These are phyloP conservation scores for Lanistes nyassanus DNA, from an alignment of 1,140 invertebrate genomes.

Conservation along the genomic window DNA sequence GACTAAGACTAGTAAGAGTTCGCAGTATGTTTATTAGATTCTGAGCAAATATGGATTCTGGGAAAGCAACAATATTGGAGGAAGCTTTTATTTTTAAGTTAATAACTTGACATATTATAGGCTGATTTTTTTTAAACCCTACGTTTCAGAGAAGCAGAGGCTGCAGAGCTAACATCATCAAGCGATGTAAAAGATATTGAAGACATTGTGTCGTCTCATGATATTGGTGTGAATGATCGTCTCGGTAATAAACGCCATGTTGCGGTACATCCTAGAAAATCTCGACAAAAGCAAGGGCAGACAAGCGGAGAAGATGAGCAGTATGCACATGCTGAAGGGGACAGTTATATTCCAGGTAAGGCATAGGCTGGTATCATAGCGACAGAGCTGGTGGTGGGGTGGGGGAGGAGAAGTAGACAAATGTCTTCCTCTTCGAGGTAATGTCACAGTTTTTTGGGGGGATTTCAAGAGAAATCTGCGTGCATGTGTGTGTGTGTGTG, in stretches of 20 bases:
- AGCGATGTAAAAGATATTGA: background rate
- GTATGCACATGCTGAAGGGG: conserved; percentile 35
- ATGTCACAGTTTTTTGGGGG: conserved; percentile 5
- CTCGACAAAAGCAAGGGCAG: conserved; percentile 20
- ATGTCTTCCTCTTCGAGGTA: conserved; percentile 1
- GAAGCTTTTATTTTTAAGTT: too few species aligned
- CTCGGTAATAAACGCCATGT: conserved; percentile 35
- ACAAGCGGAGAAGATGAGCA: conserved; percentile 5
- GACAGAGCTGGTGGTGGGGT: background rate
- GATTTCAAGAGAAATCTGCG: background rate
- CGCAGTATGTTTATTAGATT: too few species aligned
- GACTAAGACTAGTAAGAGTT: too few species aligned
- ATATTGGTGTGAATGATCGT: conserved; percentile 36
- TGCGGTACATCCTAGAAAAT: conserved; percentile 36
- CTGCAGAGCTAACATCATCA: background rate
- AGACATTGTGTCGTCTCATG: conserved; percentile 32
- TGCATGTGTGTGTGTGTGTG: conserved; percentile 27
- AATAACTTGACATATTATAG: too few species aligned
- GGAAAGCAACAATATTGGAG: too few species aligned
- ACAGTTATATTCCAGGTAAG: conserved; percentile 57
- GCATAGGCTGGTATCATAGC: background rate
- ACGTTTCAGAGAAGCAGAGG: background rate
- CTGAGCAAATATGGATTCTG: too few species aligned
- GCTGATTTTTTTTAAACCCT: background rate
- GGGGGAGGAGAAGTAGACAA: background rate